Evolutionary conservation across 2,797 vertebrate genomes (phyloP), one percentile per base, ranked within the genome.

Genomic region (Clangula hyemalis): DNA sequence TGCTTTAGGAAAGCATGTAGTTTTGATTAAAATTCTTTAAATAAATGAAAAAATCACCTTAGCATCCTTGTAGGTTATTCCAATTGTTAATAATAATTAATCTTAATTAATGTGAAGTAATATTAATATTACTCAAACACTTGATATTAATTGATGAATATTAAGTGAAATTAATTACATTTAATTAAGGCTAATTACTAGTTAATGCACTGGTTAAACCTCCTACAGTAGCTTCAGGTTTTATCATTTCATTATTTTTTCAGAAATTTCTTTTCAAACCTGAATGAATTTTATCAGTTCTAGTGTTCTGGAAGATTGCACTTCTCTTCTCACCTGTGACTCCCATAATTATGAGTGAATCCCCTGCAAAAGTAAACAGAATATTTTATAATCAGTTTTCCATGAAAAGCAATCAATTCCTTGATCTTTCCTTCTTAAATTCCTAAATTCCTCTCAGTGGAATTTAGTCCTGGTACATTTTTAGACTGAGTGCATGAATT

Each of bases 161-260:
- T 77, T 80, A 87, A 71, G 39, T 30, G 0, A 39, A 73, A 87
- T 39, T 85, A 93, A 79, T 91, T 83, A 45, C n/a, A 83, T 88
- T 91, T 86, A 88, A 94, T 93, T 74, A 87, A 49, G 22, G 13
- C 13, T 61, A 89, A 85, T 80, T 91, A 36, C 13, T 70, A 25
- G 27, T 39, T 79, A 81, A 79, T 76, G 5, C 62, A 56, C 18
- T 73, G 47, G 25, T 73, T 83, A 94, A 87, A 53, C 4, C 6
- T 76, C 21, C 5, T 57, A 7, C 16, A 36, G 13, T 15, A 71
- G 4, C 12, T 74, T 70, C 62, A 6, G 2, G 0, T 43, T 68
- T 43, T 14, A 10, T 24, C 2, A 4, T 36, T 62, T 1, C 7
- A 2, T 24, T 56, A 36, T 12, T 27, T 38, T 10, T 22, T 3